phyloP scores from a whole-genome alignment of 2,888 invertebrate genomes.

The Epinotia ramella region DNA sequence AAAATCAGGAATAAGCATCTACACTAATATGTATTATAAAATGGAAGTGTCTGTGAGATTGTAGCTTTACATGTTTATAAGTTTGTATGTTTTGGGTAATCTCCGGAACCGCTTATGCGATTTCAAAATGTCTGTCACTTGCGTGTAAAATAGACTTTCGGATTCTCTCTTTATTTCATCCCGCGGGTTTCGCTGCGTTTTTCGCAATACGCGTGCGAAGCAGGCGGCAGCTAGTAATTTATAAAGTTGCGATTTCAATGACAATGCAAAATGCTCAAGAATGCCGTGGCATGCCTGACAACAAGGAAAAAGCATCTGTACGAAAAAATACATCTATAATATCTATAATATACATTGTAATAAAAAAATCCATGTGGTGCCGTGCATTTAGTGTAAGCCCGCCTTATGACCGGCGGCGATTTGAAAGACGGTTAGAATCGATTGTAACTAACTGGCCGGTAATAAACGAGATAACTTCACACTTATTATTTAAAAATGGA shows the following conservation, averaged over 20 bases:
- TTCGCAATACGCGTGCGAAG: not conserved
- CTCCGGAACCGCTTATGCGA: too few relatives aligned
- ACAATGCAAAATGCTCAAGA: not conserved
- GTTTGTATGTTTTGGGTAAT: too few relatives aligned
- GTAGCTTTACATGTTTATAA: too few relatives aligned
- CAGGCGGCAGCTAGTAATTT: not conserved
- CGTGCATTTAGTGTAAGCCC: not conserved
- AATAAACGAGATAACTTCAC: conserved; percentile 39
- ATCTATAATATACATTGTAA: too few relatives aligned
- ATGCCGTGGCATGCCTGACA: not conserved
- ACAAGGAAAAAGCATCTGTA: not conserved
- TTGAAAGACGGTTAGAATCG: not conserved
- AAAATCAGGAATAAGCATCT: too few relatives aligned
- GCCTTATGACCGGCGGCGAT: not conserved
- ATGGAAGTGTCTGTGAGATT: too few relatives aligned
- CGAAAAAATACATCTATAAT: not conserved
- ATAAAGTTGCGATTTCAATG: not conserved
- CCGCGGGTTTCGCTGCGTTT: too few relatives aligned
- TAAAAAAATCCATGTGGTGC: not conserved
- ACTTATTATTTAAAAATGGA: conserved; percentile 36
- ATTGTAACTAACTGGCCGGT: conserved; percentile 13
- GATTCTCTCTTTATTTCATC: too few relatives aligned
- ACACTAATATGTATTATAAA: too few relatives aligned
- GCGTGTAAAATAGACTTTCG: too few relatives aligned
- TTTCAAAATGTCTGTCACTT: too few relatives aligned